A percentile compares a stretch with the other conserved stretches of the same genome.
phyloP scores from a whole-genome alignment of 2,113 vertebrate species.

The Hemiprocne comata region DNA sequence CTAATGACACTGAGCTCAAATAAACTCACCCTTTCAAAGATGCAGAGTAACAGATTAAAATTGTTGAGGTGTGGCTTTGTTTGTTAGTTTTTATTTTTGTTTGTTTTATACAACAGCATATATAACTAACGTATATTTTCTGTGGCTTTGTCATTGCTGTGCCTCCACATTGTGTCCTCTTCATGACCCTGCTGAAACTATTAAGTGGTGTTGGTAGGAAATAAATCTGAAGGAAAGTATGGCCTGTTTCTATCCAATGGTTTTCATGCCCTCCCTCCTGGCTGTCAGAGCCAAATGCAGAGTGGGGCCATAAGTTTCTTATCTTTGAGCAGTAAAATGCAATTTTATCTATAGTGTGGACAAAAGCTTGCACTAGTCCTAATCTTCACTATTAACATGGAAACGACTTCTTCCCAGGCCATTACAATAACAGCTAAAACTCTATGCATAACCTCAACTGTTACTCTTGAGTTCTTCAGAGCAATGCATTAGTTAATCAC shows the following conservation, averaged over 20 bases:
- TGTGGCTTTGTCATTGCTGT: not conserved
- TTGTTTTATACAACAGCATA: not conserved
- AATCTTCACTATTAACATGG: not conserved
- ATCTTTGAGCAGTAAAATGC: not conserved
- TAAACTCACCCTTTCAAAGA: not conserved
- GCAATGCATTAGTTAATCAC: conserved; percentile 38
- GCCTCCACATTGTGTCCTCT: not conserved
- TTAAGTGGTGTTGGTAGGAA: not conserved
- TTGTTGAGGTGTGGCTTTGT: not conserved
- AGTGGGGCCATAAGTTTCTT: not conserved
- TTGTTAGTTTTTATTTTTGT: too few relatives aligned
- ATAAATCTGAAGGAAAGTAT: not conserved
- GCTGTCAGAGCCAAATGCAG: not conserved
- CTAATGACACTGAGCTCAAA: not conserved
- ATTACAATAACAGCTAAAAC: not conserved
- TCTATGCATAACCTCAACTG: not conserved
- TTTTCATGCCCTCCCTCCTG: not conserved
- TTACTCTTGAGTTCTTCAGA: conserved; percentile 12
- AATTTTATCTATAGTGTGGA: not conserved
- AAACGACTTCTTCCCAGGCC: not conserved
- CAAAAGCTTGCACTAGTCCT: not conserved
- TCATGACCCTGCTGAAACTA: not conserved
- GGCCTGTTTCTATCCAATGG: not conserved
- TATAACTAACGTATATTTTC: not conserved
- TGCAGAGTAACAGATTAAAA: not conserved